A percentile compares a stretch with the other conserved stretches of the same genome.
These are phyloP conservation scores for Drosophila neotestacea DNA, from an alignment of 2,888 invertebrate genomes.

Conservation along the genomic window DNA sequence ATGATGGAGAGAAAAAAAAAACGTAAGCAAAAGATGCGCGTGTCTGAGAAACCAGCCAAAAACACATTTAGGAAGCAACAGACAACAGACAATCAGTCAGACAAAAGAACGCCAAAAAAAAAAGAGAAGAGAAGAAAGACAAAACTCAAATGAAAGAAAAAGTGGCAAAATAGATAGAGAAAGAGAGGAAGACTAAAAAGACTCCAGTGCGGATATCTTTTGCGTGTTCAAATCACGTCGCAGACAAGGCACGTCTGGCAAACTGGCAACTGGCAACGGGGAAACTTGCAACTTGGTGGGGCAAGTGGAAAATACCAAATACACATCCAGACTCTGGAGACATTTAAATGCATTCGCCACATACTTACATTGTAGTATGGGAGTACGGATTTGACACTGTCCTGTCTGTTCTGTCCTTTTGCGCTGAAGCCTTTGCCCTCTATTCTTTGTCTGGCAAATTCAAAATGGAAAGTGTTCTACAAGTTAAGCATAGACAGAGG, in stretches of 20 bases:
- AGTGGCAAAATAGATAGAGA: constrained; percentile 49
- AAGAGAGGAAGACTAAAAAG: constrained; percentile 12
- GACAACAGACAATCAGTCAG: constrained; percentile 34
- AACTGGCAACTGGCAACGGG: constrained; percentile 2
- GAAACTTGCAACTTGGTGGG: constrained; percentile 1
- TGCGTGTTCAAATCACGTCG: constrained; percentile 75
- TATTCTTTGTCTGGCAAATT: constrained; percentile 45
- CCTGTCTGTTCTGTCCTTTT: constrained; percentile 16
- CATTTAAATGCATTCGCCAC: constrained; percentile 39
- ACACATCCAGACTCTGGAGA: constrained; percentile 41
- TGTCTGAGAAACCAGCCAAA: constrained; percentile 55
- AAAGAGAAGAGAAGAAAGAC: constrained; percentile 20
- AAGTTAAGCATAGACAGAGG: background rate
- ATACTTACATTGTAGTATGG: constrained; percentile 9
- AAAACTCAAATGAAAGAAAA: constrained; percentile 59
- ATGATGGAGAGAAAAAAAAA: constrained; percentile 1
- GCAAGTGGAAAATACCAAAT: constrained; percentile 4
- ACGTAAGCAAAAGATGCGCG: constrained; percentile 63
- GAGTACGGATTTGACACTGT: constrained; percentile 14
- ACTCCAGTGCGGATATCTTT: constrained; percentile 59
- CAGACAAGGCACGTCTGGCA: constrained; percentile 65
- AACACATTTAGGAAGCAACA: constrained; percentile 69
- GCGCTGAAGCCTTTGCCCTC: constrained; percentile 23
- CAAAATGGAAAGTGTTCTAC: constrained; percentile 56
- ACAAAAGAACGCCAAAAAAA: constrained; percentile 34